Evolutionary conservation across 2,888 invertebrate genomes (phyloP).

Genomic region (Trachelus iudaicus): DNA sequence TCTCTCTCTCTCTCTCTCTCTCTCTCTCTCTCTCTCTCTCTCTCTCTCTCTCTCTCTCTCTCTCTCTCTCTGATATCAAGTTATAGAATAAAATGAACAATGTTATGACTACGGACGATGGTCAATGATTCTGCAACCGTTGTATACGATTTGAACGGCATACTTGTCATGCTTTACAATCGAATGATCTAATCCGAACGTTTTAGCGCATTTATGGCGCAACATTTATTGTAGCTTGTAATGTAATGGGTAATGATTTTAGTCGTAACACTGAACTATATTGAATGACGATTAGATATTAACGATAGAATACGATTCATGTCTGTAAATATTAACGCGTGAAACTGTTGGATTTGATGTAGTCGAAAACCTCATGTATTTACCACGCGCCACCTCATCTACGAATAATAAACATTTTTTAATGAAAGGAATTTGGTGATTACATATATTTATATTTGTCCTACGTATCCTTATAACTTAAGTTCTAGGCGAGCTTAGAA

Average conservation of each 20-base stretch:
- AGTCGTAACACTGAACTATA: conserved; percentile 35
- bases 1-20: too few species aligned
- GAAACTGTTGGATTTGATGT: conserved; percentile 47
- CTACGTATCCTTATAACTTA: too few species aligned
- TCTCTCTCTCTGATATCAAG: too few species aligned
- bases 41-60: too few species aligned
- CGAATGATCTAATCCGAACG: background rate
- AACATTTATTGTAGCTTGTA: conserved; percentile 20
- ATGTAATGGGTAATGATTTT: conserved; percentile 39
- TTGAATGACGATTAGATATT: conserved; percentile 43
- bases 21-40: too few species aligned
- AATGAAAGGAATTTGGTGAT: conserved; percentile 11
- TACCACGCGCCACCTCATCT: conserved; percentile 54
- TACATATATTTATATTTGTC: too few species aligned
- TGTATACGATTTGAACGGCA: too few species aligned
- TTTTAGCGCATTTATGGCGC: conserved; percentile 1
- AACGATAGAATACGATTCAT: conserved; percentile 43
- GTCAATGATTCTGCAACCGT: too few species aligned
- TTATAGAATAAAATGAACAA: too few species aligned
- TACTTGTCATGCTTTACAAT: too few species aligned
- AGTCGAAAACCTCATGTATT: conserved; percentile 55
- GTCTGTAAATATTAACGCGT: conserved; percentile 52
- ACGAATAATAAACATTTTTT: conserved; percentile 51
- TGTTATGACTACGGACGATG: too few species aligned
- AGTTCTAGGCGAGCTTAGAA: too few species aligned